Evolutionary conservation across 2,797 vertebrate species (phyloP).

Genomic region (Perodicticus potto): DNA sequence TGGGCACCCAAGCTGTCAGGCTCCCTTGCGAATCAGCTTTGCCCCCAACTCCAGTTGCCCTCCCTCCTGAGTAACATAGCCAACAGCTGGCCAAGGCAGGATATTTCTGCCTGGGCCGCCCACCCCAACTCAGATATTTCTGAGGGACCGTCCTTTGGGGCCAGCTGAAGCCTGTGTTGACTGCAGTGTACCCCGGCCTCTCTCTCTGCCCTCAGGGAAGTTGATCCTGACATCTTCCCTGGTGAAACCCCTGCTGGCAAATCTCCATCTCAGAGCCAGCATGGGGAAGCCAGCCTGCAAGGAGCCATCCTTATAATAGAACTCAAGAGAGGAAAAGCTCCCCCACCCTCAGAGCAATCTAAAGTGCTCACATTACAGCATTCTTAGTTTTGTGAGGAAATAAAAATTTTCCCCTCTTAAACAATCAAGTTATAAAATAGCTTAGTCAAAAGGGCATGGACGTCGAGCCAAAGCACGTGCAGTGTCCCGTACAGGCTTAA

Average conservation of each 20-base stretch:
- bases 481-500: neutral
- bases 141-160: neutral
- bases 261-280: neutral
- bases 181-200: neutral
- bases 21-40: neutral
- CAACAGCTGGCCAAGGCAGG: neutral
- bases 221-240: neutral
- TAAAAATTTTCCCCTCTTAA: neutral
- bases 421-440: conserved; percentile 50
- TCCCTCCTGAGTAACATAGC: neutral
- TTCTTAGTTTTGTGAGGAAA: conserved; percentile 37
- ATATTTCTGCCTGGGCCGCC: neutral
- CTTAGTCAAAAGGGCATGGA: conserved; percentile 1
- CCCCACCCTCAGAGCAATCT: neutral
- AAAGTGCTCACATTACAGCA: neutral
- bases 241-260: neutral
- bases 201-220: neutral
- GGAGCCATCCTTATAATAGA: neutral
- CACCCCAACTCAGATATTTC: neutral
- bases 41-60: neutral
- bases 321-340: neutral
- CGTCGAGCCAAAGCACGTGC: neutral
- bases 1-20: neutral
- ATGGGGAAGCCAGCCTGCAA: neutral
- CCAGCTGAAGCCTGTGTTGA: neutral